Evolutionary conservation across 1,140 invertebrate genomes (phyloP), one percentile per base, ranked within the genome.

Genomic region (Batillaria attramentaria): DNA sequence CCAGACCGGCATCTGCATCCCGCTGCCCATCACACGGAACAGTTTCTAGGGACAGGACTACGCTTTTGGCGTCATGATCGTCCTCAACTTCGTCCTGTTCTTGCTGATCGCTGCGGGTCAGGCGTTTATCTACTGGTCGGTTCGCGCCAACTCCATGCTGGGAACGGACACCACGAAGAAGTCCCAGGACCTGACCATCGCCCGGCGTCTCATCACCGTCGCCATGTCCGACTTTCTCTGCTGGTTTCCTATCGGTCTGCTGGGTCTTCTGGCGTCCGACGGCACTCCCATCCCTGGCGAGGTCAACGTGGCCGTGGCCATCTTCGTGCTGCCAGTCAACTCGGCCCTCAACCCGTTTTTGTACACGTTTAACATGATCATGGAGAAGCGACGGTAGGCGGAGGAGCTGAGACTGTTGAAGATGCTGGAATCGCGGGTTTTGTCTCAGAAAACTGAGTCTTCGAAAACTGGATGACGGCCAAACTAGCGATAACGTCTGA

Each of bases 261-360:
- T 76, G 73, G 78, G 78, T 24, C 35, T 86, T 31, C 62, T 81
- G 54, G 74, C 84, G 24, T 39, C 79, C 39, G 60, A 28, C 37
- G 84, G 81, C 5, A 24, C 46, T 31, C n/a, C 62, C 6, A 82
- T 86, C 24, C 73, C 79, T 16, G 78, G 81, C 4, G 83, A 84
- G 57, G 78, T 84, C 6, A 82, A 83, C 41, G 81, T 82, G 6
- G 84, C 70, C 72, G 50, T 78, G 0, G 81, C 80, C 6, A 80
- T 86, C 3, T 82, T 86, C 41, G 77, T 84, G 39, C 57, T 84
- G 33, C 83, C 84, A 0, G 66, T 81, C 13, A 86, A 86, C 46
- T 83, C 83, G 5, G 83, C 83, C 18, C 46, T 86, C 18, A 86
- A 86, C 39, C 84, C 84, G 0, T 80, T 86, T 28, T 54, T 86